Evolutionary conservation across 2,797 vertebrate genomes (phyloP), one percentile per base, ranked within the genome.

Genomic region (Sebastes kiyomatsui): DNA sequence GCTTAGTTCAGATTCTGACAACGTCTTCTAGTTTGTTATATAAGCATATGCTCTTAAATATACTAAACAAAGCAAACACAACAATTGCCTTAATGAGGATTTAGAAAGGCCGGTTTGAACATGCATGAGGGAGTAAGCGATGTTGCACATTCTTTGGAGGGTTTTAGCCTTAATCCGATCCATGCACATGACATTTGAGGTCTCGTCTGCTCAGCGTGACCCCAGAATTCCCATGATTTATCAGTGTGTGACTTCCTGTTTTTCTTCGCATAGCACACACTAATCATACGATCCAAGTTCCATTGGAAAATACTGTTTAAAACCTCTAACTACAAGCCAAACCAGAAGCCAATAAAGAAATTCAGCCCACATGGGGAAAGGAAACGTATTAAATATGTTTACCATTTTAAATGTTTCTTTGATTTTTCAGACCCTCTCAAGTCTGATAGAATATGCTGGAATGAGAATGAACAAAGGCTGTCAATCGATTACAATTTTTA

Each of bases 251-350:
- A 75, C 59, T 77, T 80, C 23, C 58, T 62, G 20, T 67, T 77
- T 88, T 64, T 72, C 22, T 73, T 38, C 54, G n/a, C 16, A 30
- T 0, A 28, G 33, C 55, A 33, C 6, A 30, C 6, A 30, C 28
- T 2, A 62, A 69, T 35, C 23, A 62, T 78, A 58, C 77, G 42
- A 79, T 66, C 72, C 6, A 56, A 80, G 73, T 77, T 61, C 78
- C 32, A 38, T n/a, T 28, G 20, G 8, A 70, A 73, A 72, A 77
- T 60, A 23, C 42, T 46, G 32, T 72, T 77, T 25, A 18, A 64
- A 72, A 75, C 49, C 33, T 55, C 54, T 60, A 54, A 60, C 30
- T 42, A 60, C 23, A 81, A 58, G 18, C 30, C 7, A 66, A 77
- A 75, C 12, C 25, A 81, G 55, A 77, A 72, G 52, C 55, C 58